Conservation (phyloP, 2,113 vertebrate genomes). For the Rhinolophus sinicus region DNA sequence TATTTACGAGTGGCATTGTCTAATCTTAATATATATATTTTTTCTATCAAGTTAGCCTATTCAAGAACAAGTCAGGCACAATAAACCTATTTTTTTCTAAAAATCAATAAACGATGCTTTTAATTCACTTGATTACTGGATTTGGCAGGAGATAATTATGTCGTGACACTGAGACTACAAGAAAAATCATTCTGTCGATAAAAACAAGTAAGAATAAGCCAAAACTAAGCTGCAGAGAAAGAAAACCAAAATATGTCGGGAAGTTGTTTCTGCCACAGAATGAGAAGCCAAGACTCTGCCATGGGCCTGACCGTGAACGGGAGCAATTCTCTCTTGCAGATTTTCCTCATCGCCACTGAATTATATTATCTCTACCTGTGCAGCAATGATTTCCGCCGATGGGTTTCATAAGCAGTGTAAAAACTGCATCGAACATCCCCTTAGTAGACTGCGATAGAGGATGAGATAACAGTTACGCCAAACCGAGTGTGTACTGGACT, state of each 20-base stretch:
- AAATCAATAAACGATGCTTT: slow-evolving; percentile 62
- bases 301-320: neutral
- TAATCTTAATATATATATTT: neutral
- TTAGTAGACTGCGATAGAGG: neutral
- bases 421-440: neutral
- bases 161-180: slow-evolving; percentile 37
- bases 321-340: slow-evolving; percentile 33
- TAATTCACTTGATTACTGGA: slow-evolving; percentile 51
- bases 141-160: slow-evolving; percentile 58
- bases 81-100: slow-evolving; percentile 44
- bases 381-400: neutral
- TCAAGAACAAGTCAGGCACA: slow-evolving; percentile 47
- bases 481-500: neutral
- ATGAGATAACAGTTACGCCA: neutral
- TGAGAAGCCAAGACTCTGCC: neutral
- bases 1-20: neutral
- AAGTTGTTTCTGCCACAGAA: neutral
- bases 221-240: neutral
- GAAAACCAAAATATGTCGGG: neutral
- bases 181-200: slow-evolving; percentile 23
- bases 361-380: slow-evolving; percentile 36
- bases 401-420: neutral
- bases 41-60: slow-evolving; percentile 17
- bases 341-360: neutral
- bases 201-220: slow-evolving; percentile 52